Conservation (phyloP, 2,888 invertebrate species). For the Agrotis segetum region DNA sequence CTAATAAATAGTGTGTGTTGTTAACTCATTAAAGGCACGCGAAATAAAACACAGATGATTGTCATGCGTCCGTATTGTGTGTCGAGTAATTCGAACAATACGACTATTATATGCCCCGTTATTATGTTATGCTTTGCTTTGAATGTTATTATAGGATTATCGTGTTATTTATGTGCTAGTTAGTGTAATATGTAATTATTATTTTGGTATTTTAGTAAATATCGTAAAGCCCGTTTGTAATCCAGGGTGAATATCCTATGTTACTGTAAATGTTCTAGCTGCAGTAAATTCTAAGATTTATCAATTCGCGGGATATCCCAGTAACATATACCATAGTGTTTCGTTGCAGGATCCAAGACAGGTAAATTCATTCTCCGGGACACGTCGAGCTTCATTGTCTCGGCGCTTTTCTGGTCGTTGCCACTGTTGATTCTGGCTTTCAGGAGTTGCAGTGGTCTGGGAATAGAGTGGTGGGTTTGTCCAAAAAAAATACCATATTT, state of each 20-base stretch:
- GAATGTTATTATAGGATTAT: not conserved
- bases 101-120: slow-evolving; percentile 22
- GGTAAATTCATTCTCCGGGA: too few relatives aligned
- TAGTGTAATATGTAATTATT: not conserved
- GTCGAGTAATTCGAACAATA: slow-evolving; percentile 22
- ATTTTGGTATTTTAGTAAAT: not conserved
- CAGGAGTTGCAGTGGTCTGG: too few relatives aligned
- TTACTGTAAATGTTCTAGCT: too few relatives aligned
- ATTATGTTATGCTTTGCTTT: not conserved
- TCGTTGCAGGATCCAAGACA: too few relatives aligned
- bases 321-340: too few relatives aligned
- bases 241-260: not conserved
- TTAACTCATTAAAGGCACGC: slow-evolving; percentile 48
- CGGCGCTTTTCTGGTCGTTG: too few relatives aligned
- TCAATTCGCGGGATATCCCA: too few relatives aligned
- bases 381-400: too few relatives aligned
- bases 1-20: slow-evolving; percentile 49
- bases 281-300: too few relatives aligned
- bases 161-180: not conserved
- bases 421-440: too few relatives aligned
- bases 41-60: slow-evolving; percentile 43
- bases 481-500: too few relatives aligned
- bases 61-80: slow-evolving; percentile 22
- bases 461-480: too few relatives aligned
- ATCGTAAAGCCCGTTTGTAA: not conserved